Evolutionary conservation across 2,888 invertebrate species (phyloP).

Genomic region (Ophioninae sp.): DNA sequence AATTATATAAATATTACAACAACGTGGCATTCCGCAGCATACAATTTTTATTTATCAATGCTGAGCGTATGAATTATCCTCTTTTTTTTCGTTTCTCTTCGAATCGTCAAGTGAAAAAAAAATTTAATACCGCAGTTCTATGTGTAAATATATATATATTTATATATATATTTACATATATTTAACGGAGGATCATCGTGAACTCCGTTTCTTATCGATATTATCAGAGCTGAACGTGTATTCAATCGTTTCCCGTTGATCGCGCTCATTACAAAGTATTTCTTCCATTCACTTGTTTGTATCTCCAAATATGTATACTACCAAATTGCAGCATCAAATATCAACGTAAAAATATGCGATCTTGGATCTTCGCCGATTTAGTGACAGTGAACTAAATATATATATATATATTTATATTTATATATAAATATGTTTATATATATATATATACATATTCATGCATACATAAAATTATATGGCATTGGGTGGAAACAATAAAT

Average conservation of each 20-base stretch:
- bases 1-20: background rate
- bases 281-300: constrained; percentile 34
- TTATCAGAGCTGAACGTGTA: constrained; percentile 28
- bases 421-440: too few relatives aligned
- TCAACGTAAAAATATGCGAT: constrained; percentile 47
- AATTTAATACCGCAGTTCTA: background rate
- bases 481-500: constrained; percentile 50
- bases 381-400: constrained; percentile 23
- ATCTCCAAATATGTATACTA: constrained; percentile 23
- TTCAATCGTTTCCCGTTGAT: constrained; percentile 11
- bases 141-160: background rate
- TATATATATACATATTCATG: too few relatives aligned
- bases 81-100: background rate
- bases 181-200: constrained; percentile 1
- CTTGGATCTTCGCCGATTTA: constrained; percentile 46
- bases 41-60: background rate
- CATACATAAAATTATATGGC: constrained; percentile 48
- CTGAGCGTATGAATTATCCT: background rate
- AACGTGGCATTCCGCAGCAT: background rate
- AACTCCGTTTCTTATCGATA: constrained; percentile 2
- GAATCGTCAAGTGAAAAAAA: constrained; percentile 4
- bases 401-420: too few relatives aligned
- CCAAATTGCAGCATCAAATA: constrained; percentile 44
- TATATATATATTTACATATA: too few relatives aligned
- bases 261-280: constrained; percentile 14